Base-by-base conservation (phyloP, 1,140 invertebrate species). In the Ptiloglossa arizonensis region DNA sequence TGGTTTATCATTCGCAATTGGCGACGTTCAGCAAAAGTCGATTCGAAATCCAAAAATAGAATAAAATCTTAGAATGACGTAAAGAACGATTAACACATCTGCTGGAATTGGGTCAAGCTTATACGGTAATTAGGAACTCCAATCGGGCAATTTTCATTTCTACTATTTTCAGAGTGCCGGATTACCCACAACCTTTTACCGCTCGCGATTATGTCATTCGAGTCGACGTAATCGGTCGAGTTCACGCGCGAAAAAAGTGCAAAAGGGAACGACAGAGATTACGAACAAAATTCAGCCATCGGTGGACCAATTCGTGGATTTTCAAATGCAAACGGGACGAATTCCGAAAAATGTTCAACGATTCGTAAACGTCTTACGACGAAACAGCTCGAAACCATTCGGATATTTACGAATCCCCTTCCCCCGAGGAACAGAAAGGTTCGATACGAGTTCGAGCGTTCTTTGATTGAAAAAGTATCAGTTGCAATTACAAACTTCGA, bases 391-490 rank as follows among this genome's bases (percentile, higher is more conserved):
- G 27, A 66, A 32, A 38, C 17, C 32, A 15, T 54, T 56, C n/a
- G n/a, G 38, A 41, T 32, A 1, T 69, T 69, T 41, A 24, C 52
- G 17, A 54, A 38, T 2, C 17, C 2, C 19, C 0, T n/a, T 11
- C n/a, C 38, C 11, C 9, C 19, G 19, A 22, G 32, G 15, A 50
- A 11, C 44, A n/a, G 11, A 52, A 44, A 6, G 46, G 9, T 27
- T 68, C 48, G 19, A 32, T 35, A 35, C 62, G 59, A 74, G 71
- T 74, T 64, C 52, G 41, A 74, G 29, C 17, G 60, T 41, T 56
- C 29, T 66, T 77, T 46, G 32, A 73, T 73, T 19, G 69, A 57
- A 73, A 66, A 66, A 54, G 35, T 62, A 71, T 27, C 68, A 35
- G 15, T 22, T 19, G 41, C 38, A 48, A 38, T 44, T 29, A 15